Conservation (phyloP, 2,888 invertebrate genomes). For the Allacma fusca region DNA sequence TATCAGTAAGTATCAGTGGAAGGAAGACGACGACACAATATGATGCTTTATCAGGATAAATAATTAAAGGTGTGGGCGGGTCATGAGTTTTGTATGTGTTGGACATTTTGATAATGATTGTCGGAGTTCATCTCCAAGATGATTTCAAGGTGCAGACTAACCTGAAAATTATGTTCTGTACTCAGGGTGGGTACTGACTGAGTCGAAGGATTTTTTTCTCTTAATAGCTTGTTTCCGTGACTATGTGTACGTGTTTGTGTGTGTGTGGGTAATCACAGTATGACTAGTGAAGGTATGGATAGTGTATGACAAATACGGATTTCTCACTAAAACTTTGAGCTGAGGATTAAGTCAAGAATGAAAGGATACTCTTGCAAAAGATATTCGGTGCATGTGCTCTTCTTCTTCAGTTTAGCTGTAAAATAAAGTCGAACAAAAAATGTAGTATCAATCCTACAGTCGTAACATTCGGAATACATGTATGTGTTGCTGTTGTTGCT, state of each 20-base stretch:
- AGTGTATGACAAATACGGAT: not conserved
- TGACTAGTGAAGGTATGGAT: not conserved
- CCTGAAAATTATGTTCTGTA: not conserved
- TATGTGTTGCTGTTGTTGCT: too few species aligned
- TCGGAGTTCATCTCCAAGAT: constrained; percentile 19
- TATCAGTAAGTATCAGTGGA: too few species aligned
- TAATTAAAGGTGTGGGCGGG: constrained; percentile 21
- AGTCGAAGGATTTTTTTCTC: constrained; percentile 32
- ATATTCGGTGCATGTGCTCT: not conserved
- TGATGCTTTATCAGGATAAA: constrained; percentile 2
- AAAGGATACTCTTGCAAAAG: not conserved
- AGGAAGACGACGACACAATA: not conserved
- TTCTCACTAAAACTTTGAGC: not conserved
- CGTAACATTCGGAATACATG: too few species aligned
- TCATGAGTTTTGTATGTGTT: constrained; percentile 15
- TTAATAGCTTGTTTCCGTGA: constrained; percentile 48
- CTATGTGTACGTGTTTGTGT: constrained; percentile 7
- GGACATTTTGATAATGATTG: constrained; percentile 34
- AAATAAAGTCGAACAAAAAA: too few species aligned
- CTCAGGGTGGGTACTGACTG: constrained; percentile 34
- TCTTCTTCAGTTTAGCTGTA: too few species aligned
- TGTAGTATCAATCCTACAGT: too few species aligned
- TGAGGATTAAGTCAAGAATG: not conserved
- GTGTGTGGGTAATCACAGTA: constrained; percentile 18
- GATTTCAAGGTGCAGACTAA: constrained; percentile 22